Percentiles rank a stretch among this genome's conserved stretches.
Evolutionary conservation across 2,888 invertebrate genomes (phyloP).

Genomic region (Epinotia demarniana): DNA sequence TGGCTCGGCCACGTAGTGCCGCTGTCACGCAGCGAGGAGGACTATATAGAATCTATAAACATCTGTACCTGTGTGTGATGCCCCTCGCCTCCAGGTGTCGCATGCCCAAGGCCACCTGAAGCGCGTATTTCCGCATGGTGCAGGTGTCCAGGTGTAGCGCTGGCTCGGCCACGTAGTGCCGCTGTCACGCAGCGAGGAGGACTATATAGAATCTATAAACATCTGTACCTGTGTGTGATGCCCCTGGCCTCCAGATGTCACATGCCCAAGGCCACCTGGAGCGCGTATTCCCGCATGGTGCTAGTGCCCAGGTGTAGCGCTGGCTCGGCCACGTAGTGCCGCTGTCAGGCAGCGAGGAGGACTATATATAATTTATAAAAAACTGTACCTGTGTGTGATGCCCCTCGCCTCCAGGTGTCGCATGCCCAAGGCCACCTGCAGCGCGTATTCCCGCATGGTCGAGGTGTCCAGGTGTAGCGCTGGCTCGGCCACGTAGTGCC

Average conservation of each 20-base stretch:
- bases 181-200: constrained; percentile 32
- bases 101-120: constrained; percentile 94
- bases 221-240: constrained; percentile 87
- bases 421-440: constrained; percentile 94
- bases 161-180: constrained; percentile 78
- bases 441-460: constrained; percentile 88
- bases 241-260: constrained; percentile 88
- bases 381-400: constrained; percentile 87
- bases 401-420: constrained; percentile 88
- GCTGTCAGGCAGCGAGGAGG: constrained; percentile 32
- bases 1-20: constrained; percentile 78
- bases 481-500: constrained; percentile 78
- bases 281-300: constrained; percentile 88
- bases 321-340: constrained; percentile 78
- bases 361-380: background rate
- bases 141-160: constrained; percentile 71
- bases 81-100: constrained; percentile 88
- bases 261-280: constrained; percentile 94
- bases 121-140: constrained; percentile 88
- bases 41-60: background rate
- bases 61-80: constrained; percentile 87
- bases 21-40: constrained; percentile 43
- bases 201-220: background rate
- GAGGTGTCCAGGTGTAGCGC: constrained; percentile 71
- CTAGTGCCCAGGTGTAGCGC: constrained; percentile 71